Conservation (phyloP, 2,888 invertebrate species). For the Napeogenes inachia region DNA sequence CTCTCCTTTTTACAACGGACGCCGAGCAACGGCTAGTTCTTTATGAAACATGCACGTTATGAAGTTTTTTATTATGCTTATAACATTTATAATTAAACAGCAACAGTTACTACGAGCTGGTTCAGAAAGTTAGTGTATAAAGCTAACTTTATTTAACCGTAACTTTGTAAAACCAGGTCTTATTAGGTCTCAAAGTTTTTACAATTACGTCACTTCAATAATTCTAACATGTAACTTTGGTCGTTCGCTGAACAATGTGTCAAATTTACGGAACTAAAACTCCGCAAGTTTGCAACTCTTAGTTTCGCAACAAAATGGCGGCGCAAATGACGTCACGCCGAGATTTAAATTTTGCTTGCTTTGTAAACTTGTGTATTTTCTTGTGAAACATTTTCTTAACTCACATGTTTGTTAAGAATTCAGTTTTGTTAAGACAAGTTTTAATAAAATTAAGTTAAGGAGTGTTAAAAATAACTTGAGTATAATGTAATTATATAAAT, state of each 20-base stretch:
- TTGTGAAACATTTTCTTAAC: constrained; percentile 6
- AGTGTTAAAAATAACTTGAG: neutral
- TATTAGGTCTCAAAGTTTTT: constrained; percentile 6
- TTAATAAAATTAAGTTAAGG: neutral
- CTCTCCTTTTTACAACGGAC: too few species aligned
- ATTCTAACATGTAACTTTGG: constrained; percentile 6
- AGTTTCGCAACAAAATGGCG: constrained; percentile 7
- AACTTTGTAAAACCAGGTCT: constrained; percentile 3
- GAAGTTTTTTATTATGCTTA: neutral
- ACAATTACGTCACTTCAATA: constrained; percentile 8
- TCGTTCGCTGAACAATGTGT: constrained; percentile 8
- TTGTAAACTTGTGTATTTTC: constrained; percentile 6
- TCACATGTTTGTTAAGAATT: constrained; percentile 3
- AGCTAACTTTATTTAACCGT: constrained; percentile 1
- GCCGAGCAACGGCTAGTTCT: too few species aligned
- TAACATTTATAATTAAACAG: constrained; percentile 2
- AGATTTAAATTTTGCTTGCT: constrained; percentile 6
- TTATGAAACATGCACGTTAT: neutral
- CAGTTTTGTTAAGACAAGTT: neutral
- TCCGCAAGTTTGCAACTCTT: constrained; percentile 6
- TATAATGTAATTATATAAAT: neutral
- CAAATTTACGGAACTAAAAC: constrained; percentile 7
- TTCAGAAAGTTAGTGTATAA: constrained; percentile 2
- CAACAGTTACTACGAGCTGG: neutral
- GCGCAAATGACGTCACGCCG: constrained; percentile 4